phyloP scores from a whole-genome alignment of 30 jellyfish, hydroid and myxozoan genomes.

The Turritopsis rubra region DNA sequence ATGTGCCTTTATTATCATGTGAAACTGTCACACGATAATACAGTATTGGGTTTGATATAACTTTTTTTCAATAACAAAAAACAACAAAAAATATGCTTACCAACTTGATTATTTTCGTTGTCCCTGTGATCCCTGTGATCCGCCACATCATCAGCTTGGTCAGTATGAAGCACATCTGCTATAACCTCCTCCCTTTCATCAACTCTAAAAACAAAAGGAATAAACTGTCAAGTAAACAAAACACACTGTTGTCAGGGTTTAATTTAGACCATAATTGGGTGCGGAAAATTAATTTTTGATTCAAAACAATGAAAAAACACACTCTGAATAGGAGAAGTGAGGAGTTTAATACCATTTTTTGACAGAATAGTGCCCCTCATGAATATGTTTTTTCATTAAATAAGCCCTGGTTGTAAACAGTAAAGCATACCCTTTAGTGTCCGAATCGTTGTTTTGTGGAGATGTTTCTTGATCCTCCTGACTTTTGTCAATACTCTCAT shows the following conservation, averaged over 20 bases:
- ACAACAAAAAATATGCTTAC: not conserved
- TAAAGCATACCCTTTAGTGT: not conserved
- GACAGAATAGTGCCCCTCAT: too few species aligned
- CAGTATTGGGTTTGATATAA: too few species aligned
- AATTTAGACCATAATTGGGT: too few species aligned
- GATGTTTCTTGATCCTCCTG: too few species aligned
- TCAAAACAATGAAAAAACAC: too few species aligned
- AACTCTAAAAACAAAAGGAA: not conserved
- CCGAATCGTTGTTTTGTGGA: too few species aligned
- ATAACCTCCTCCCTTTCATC: not conserved
- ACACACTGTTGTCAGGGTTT: too few species aligned
- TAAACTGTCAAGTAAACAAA: too few species aligned
- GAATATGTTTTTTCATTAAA: not conserved
- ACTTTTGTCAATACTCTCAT: not conserved
- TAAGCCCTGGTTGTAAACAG: too few species aligned
- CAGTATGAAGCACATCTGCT: constrained; percentile 6
- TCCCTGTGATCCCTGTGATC: not conserved
- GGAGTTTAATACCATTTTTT: too few species aligned
- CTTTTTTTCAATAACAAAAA: not conserved
- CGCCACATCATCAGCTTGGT: not conserved
- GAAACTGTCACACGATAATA: not conserved
- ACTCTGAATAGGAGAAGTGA: too few species aligned
- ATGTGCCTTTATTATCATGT: not conserved
- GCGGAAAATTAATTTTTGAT: too few species aligned
- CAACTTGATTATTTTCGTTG: not conserved